These are phyloP conservation scores for Choloepus hoffmanni DNA, from an alignment of 2,113 vertebrate genomes.

Conservation along the genomic window DNA sequence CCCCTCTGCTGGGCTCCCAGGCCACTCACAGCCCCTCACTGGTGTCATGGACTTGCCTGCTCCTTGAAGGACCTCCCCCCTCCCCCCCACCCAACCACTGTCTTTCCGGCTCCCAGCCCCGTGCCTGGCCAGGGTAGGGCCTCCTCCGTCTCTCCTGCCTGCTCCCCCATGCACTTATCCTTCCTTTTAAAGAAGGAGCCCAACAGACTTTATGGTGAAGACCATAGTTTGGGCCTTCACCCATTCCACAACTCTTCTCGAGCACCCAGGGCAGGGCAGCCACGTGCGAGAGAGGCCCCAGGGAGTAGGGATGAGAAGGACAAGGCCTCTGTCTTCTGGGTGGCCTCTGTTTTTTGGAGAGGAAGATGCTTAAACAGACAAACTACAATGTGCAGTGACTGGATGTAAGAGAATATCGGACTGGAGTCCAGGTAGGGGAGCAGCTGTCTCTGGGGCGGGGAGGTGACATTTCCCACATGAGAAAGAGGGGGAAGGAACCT, in stretches of 20 bases:
- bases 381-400: accelerated
- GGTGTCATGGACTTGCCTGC: no score
- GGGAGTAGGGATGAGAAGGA: neutral
- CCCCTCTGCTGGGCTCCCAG: no score
- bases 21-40: no score
- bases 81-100: no score
- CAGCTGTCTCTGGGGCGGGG: neutral
- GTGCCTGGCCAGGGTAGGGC: neutral
- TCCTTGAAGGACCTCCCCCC: no score
- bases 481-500: no score
- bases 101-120: no score
- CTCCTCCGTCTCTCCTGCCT: neutral
- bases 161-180: neutral
- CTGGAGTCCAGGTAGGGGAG: neutral
- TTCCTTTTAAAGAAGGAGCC: neutral
- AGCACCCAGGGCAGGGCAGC: accelerated
- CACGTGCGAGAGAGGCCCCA: accelerated
- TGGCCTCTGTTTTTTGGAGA: neutral
- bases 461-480: accelerated
- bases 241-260: accelerated
- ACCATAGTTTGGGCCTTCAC: accelerated
- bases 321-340: neutral
- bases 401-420: accelerated
- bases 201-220: accelerated
- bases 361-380: no score